Evolutionary conservation across 2,797 vertebrate genomes (phyloP).

Genomic region (Myripristis murdjan): DNA sequence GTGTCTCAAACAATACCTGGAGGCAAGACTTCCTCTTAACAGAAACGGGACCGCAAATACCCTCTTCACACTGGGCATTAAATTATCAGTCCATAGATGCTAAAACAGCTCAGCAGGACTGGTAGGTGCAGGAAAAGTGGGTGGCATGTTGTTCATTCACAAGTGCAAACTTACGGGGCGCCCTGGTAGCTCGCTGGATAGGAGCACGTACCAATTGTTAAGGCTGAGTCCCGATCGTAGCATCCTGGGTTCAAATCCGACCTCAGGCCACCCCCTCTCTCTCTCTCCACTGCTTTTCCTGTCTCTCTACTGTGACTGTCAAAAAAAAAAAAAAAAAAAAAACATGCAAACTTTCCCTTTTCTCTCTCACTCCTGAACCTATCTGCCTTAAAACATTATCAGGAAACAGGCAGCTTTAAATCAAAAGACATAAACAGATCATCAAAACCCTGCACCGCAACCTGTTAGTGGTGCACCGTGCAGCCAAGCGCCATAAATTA

Average conservation of each 20-base stretch:
- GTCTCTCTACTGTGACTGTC: too few species aligned
- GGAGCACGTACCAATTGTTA: too few species aligned
- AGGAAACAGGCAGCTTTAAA: constrained; percentile 15
- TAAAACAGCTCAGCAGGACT: constrained; percentile 73
- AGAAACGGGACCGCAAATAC: constrained; percentile 47
- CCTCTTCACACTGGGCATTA: constrained; percentile 67
- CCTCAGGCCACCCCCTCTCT: too few species aligned
- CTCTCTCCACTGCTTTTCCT: too few species aligned
- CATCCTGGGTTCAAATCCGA: too few species aligned
- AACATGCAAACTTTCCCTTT: not conserved
- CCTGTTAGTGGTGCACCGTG: too few species aligned
- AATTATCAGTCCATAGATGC: constrained; percentile 70
- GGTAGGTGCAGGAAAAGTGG: constrained; percentile 37
- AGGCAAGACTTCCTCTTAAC: constrained; percentile 60
- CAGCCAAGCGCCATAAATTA: constrained; percentile 10
- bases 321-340: too few species aligned
- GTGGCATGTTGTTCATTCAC: constrained; percentile 23
- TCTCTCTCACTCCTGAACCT: constrained; percentile 20
- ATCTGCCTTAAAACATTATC: not conserved
- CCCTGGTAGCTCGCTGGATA: too few species aligned
- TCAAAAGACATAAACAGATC: not conserved
- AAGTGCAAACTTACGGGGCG: constrained; percentile 12
- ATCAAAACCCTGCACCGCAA: not conserved
- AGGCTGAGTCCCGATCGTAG: too few species aligned
- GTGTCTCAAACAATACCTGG: constrained; percentile 67